Percentiles rank a stretch among this genome's conserved stretches.
phyloP scores from a whole-genome alignment of 2,113 vertebrate genomes.

The Trinectes maculatus region DNA sequence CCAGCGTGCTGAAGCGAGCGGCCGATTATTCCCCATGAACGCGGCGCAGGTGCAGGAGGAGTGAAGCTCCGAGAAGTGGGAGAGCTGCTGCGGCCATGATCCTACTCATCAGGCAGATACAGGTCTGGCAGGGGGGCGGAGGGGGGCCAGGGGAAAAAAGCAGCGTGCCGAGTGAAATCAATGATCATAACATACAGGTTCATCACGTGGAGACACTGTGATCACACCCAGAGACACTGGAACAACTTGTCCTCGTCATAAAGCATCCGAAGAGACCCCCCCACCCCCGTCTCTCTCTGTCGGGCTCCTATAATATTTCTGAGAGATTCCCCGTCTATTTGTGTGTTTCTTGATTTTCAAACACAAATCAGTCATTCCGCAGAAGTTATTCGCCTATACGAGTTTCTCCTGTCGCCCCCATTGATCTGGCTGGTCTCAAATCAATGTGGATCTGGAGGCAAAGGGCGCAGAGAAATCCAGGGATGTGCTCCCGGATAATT shows the following conservation, averaged over 20 bases:
- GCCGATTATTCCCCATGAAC: slow-evolving; percentile 16
- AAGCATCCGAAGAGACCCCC: neutral
- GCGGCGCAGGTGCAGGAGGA: neutral
- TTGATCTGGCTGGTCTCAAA: slow-evolving; percentile 14
- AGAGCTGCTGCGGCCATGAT: slow-evolving; percentile 21
- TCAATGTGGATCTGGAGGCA: slow-evolving; percentile 26
- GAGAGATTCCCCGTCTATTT: neutral
- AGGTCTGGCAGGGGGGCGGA: slow-evolving; percentile 19
- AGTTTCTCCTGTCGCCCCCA: slow-evolving; percentile 5
- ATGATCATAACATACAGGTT: neutral
- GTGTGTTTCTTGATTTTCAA: neutral
- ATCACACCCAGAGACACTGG: neutral
- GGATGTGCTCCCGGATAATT: slow-evolving; percentile 47
- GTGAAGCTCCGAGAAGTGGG: neutral
- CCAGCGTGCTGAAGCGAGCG: slow-evolving; percentile 84
- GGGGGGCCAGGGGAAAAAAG: neutral
- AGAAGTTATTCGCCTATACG: slow-evolving; percentile 38
- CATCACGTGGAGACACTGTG: neutral
- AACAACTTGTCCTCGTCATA: neutral
- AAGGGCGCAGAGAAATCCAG: slow-evolving; percentile 13
- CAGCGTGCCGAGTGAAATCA: slow-evolving; percentile 3
- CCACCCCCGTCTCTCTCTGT: neutral
- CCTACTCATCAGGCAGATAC: slow-evolving; percentile 17
- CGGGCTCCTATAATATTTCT: neutral
- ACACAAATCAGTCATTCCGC: slow-evolving; percentile 9